phyloP scores from a whole-genome alignment of 2,797 vertebrate species.

The Sebastes matsubarae region DNA sequence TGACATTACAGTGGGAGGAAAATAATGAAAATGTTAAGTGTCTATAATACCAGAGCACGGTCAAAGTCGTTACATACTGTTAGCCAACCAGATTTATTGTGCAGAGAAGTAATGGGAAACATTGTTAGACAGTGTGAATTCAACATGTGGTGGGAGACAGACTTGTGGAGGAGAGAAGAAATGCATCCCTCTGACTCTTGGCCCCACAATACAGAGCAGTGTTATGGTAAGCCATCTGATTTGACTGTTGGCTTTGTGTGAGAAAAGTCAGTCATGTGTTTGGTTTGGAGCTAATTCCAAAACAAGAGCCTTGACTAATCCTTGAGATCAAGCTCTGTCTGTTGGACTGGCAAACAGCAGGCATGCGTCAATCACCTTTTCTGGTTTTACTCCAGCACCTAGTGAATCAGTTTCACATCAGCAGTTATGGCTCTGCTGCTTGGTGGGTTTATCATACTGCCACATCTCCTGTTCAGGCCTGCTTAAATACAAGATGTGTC shows the following conservation, averaged over 20 bases:
- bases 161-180: conserved; percentile 65
- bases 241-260: conserved; percentile 77
- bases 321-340: conserved; percentile 63
- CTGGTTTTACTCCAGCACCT: conserved; percentile 43
- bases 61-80: conserved; percentile 4
- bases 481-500: background rate
- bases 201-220: conserved; percentile 72
- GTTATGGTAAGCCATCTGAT: conserved; percentile 62
- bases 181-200: conserved; percentile 58
- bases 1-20: conserved; percentile 40
- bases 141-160: conserved; percentile 65
- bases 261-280: conserved; percentile 79
- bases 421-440: conserved; percentile 1
- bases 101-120: conserved; percentile 44
- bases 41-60: background rate
- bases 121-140: conserved; percentile 55
- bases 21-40: conserved; percentile 14
- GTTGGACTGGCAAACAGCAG: conserved; percentile 55
- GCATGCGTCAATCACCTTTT: conserved; percentile 46
- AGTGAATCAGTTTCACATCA: conserved; percentile 26
- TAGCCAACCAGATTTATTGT: conserved; percentile 7
- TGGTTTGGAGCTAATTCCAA: conserved; percentile 77
- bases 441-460: background rate
- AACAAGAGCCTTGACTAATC: conserved; percentile 74
- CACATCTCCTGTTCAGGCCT: background rate